Base-by-base conservation (phyloP, 2,797 vertebrate species). In the Sebastes goodei region DNA sequence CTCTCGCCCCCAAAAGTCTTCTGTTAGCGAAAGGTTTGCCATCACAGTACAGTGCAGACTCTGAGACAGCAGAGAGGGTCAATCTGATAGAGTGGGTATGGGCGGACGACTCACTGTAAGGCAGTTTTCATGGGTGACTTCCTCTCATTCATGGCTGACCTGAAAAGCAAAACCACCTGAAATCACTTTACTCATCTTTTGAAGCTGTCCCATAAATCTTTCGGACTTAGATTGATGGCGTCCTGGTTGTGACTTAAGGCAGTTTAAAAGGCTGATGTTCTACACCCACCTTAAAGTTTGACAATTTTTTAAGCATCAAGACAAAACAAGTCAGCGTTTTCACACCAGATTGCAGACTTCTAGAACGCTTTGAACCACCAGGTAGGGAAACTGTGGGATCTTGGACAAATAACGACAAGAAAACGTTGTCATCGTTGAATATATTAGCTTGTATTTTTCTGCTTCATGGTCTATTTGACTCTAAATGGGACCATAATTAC, bases 61-160 rank as follows among this genome's bases (percentile, higher is more conserved):
- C 3, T 3, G 27, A 60, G 75, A 61, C 56, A 46, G 62, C 27
- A 66, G 46, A 57, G 10, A 29, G 14, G 61, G 61, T 72, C 69
- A 10, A 23, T 6, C 11, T 12, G 55, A 73, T 17, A 38, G 14
- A 74, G 56, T 71, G 60, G 63, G 55, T 20, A 74, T 79, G 78
- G 66, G 71, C 10, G n/a, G 59, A 60, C 35, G 21, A 9, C 55
- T 76, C 60, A 21, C 59, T 74, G 29, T 64, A 49, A 71, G 66
- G 25, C 55, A 20, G 10, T 61, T 78, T 84, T 82, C 70, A 81
- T 9, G 70, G 86, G 52, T 59, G 76, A 73, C 49, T 72, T 87
- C 76, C 23, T 72, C 25, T 56, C 55, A 21, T 66, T 77, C 60
- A 57, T 15, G 42, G 78, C n/a, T 49, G 25, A 71, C 71, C 38